Evolutionary conservation across 2,113 vertebrate genomes (phyloP), one percentile per base, ranked within the genome.

Genomic region (Gallinago media): DNA sequence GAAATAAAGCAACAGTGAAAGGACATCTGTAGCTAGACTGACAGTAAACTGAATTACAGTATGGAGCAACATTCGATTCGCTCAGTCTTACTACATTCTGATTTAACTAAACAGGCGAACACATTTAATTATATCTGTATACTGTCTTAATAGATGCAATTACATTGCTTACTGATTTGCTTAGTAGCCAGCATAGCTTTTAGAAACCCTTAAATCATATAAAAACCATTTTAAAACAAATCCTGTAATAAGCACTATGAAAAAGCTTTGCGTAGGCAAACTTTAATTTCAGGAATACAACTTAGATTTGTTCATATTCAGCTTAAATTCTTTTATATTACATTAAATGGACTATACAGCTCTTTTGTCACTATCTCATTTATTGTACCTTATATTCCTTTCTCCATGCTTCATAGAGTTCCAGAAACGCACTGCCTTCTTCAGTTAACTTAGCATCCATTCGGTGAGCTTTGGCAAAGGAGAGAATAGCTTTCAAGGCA

Each of bases 361-460:
- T 65, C 3, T 85, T 89, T 34, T 3, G 15, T 56, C 49, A 85
- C n/a, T 8, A 19, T 65, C 27, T 55, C 19, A 31, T 79, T 74
- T 74, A 63, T 25, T 56, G 12, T 86, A 99, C 99, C 99, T 99
- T 99, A 96, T 99, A 99, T 96, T 99, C 99, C 79, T 99, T 99
- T 96, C 99, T 99, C 99, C 99, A 99, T 8, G 98, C 98, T 97
- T 99, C 99, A 91, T 99, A 99, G 68, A 99, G 99, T 75, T 99
- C 99, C 98, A 99, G 98, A 88, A 99, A 99, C 17, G 96, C 31
- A 50, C 97, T 99, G 52, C 99, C 99, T 95, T 99, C 99, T 97
- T 99, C 99, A 18, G 98, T 97, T 72, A 99, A 96, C 63, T 97
- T 98, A 54, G 46, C 70, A 82, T 99, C 99, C 95, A 99, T 97